Percentiles rank a stretch among this genome's conserved stretches.
Evolutionary conservation across 2,888 invertebrate genomes (phyloP).

Genomic region (Rosalia funebris): DNA sequence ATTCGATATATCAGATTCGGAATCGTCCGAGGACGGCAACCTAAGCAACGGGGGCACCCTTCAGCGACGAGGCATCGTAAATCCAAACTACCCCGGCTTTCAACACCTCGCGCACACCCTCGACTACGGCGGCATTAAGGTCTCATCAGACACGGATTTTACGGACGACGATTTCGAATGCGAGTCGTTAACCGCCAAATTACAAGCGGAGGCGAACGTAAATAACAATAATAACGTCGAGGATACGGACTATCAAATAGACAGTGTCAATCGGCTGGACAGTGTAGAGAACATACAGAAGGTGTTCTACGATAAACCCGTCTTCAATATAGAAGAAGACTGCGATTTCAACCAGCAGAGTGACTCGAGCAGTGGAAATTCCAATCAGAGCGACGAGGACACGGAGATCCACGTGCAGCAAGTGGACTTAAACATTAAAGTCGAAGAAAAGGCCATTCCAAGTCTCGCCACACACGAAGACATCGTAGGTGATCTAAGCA

Average conservation of each 20-base stretch:
- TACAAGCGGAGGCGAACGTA: slow-evolving; percentile 45
- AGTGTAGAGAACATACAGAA: slow-evolving; percentile 67
- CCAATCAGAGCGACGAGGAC: slow-evolving; percentile 55
- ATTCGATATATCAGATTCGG: slow-evolving; percentile 68
- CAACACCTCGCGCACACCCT: slow-evolving; percentile 82
- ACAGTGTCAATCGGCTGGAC: slow-evolving; percentile 66
- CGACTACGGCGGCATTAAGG: slow-evolving; percentile 60
- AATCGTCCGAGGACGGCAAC: slow-evolving; percentile 62
- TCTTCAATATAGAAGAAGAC: slow-evolving; percentile 64
- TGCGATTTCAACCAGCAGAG: slow-evolving; percentile 37
- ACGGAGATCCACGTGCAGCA: slow-evolving; percentile 47
- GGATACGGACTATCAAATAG: slow-evolving; percentile 58
- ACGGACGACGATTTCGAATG: slow-evolving; percentile 65
- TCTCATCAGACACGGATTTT: slow-evolving; percentile 62
- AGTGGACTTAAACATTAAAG: slow-evolving; percentile 47
- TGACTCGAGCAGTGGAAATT: slow-evolving; percentile 50
- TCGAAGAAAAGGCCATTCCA: slow-evolving; percentile 42
- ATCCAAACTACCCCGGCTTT: slow-evolving; percentile 87
- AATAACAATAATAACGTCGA: slow-evolving; percentile 64
- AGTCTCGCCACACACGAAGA: slow-evolving; percentile 35
- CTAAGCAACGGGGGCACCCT: slow-evolving; percentile 60
- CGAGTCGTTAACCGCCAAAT: slow-evolving; percentile 61
- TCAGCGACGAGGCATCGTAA: slow-evolving; percentile 72
- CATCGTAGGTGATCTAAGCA: slow-evolving; percentile 68
- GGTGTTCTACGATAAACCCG: slow-evolving; percentile 69